phyloP scores from a whole-genome alignment of 2,113 vertebrate species.

The Alligator mississippiensis region DNA sequence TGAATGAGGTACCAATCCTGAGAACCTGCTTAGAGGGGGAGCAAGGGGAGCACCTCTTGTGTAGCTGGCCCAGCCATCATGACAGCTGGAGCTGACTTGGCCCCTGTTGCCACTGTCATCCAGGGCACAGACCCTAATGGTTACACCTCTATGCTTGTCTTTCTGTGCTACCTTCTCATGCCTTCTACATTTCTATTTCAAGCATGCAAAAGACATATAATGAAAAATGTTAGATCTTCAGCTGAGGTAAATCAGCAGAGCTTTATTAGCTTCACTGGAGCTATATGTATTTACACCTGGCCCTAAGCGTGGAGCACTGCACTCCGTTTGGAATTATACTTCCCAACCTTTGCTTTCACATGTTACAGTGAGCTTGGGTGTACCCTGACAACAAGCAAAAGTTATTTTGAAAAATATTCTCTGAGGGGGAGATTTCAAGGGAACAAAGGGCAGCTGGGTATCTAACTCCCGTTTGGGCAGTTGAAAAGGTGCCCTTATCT shows the following conservation, averaged over 20 bases:
- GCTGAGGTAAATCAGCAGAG: neutral
- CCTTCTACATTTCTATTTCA: neutral
- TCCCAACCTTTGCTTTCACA: neutral
- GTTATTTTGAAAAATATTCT: neutral
- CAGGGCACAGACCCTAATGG: too few species aligned
- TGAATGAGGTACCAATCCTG: too few species aligned
- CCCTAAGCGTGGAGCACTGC: neutral
- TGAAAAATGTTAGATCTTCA: fast-evolving
- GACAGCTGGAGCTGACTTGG: too few species aligned
- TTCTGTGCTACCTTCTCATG: neutral
- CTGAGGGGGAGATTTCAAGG: neutral
- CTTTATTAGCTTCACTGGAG: neutral
- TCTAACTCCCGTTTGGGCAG: neutral
- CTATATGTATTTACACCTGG: neutral
- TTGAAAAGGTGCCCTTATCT: neutral
- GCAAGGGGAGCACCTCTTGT: too few species aligned
- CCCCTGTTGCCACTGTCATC: too few species aligned
- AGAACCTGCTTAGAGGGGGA: too few species aligned
- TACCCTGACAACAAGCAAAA: neutral
- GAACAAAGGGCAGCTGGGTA: neutral
- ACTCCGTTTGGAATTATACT: neutral
- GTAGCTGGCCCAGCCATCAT: too few species aligned
- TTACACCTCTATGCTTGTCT: fast-evolving
- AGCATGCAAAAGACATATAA: neutral
- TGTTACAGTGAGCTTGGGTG: neutral